A percentile compares a stretch with the other conserved stretches of the same genome.
phyloP scores from a whole-genome alignment of 2,888 invertebrate species.

The Melikaiella ostensackeni region DNA sequence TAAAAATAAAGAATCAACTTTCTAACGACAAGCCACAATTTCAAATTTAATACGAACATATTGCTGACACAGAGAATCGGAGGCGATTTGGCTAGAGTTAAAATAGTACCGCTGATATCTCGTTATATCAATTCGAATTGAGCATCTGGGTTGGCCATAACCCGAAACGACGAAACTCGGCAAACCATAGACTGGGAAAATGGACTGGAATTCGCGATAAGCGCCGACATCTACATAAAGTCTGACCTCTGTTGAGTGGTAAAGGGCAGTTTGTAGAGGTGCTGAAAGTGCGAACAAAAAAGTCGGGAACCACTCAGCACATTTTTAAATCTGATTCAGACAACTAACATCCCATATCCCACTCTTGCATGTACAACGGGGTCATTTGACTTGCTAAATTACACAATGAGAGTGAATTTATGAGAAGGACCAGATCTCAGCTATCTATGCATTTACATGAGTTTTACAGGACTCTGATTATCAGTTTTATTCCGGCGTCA shows the following conservation, averaged over 20 bases:
- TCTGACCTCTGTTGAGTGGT: slow-evolving; percentile 39
- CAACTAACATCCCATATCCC: slow-evolving; percentile 45
- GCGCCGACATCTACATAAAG: slow-evolving; percentile 65
- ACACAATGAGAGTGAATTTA: slow-evolving; percentile 32
- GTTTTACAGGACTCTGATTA: slow-evolving; percentile 29
- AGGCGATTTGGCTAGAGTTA: not conserved
- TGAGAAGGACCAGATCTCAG: slow-evolving; percentile 17
- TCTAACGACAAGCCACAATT: not conserved
- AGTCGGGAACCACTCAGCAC: slow-evolving; percentile 38
- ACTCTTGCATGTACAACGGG: slow-evolving; percentile 33
- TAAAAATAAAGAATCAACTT: too few relatives aligned
- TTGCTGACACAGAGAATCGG: not conserved
- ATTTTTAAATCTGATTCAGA: slow-evolving; percentile 51
- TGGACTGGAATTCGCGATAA: slow-evolving; percentile 74
- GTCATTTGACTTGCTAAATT: slow-evolving; percentile 36
- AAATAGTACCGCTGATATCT: slow-evolving; percentile 21
- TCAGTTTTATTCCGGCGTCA: not conserved
- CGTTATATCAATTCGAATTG: slow-evolving; percentile 32
- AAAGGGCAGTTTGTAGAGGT: slow-evolving; percentile 23
- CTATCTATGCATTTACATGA: slow-evolving; percentile 38
- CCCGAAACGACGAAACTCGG: slow-evolving; percentile 47
- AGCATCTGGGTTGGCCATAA: slow-evolving; percentile 41
- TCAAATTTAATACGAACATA: not conserved
- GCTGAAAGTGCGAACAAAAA: slow-evolving; percentile 39
- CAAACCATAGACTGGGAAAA: slow-evolving; percentile 63